These are phyloP conservation scores for Pseudomyrmex pallidus DNA, from an alignment of 1,140 invertebrate genomes.

Conservation along the genomic window DNA sequence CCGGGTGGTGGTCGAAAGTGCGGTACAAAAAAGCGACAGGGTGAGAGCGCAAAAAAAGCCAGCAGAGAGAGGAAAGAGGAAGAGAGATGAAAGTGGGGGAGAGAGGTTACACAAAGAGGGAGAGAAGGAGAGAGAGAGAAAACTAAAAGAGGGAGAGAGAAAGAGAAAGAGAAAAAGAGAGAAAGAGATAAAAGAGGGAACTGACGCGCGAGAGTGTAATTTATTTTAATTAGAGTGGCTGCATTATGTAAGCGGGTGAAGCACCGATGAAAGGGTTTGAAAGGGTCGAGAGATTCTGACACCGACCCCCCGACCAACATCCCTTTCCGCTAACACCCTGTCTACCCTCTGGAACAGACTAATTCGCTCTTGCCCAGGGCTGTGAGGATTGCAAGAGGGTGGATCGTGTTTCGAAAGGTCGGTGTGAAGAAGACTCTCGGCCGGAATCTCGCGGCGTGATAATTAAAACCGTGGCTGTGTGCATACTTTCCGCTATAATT, in stretches of 20 bases:
- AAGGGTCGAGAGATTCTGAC: slow-evolving; percentile 79
- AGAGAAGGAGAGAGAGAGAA: slow-evolving; percentile 4
- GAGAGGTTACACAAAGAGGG: slow-evolving; percentile 49
- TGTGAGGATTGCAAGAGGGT: slow-evolving; percentile 29
- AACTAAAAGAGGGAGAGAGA: slow-evolving; percentile 13
- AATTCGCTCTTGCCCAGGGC: slow-evolving; percentile 81
- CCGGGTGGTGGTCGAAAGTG: slow-evolving; percentile 77
- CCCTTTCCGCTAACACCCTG: slow-evolving; percentile 67
- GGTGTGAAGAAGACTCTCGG: neutral
- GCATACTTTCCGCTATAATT: too few species aligned
- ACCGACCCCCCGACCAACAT: slow-evolving; percentile 64
- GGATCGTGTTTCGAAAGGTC: slow-evolving; percentile 49
- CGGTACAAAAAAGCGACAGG: slow-evolving; percentile 71
- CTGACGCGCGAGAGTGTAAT: slow-evolving; percentile 78
- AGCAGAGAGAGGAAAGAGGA: slow-evolving; percentile 43
- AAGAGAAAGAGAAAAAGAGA: slow-evolving; percentile 49
- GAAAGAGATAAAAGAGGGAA: slow-evolving; percentile 75
- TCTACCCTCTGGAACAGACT: slow-evolving; percentile 76
- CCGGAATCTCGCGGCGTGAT: neutral
- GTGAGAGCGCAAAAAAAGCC: slow-evolving; percentile 54
- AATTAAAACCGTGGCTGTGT: neutral
- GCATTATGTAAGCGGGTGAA: slow-evolving; percentile 83
- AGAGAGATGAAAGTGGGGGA: slow-evolving; percentile 52
- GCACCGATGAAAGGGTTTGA: slow-evolving; percentile 81
- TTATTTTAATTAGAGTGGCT: slow-evolving; percentile 86